Conservation (phyloP, 2,888 invertebrate species). For the Nemapogon koenigi region DNA sequence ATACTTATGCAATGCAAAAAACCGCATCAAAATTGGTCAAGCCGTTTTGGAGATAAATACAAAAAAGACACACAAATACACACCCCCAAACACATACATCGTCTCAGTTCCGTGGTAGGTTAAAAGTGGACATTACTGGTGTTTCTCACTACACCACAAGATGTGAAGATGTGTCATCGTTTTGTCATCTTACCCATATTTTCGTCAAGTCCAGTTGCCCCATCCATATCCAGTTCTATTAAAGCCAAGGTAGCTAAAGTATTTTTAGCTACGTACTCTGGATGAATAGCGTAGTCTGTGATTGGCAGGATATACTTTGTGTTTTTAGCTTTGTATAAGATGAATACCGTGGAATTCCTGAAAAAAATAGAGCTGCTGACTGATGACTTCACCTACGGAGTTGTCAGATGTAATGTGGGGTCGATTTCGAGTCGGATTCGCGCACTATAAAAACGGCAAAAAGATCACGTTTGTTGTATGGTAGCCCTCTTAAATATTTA, state of each 20-base stretch:
- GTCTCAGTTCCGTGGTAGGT: too few species aligned
- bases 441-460: too few species aligned
- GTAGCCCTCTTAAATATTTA: too few species aligned
- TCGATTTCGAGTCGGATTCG: neutral
- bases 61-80: too few species aligned
- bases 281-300: conserved; percentile 30
- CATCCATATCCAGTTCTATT: conserved; percentile 23
- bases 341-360: conserved; percentile 37
- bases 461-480: too few species aligned
- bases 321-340: conserved; percentile 26
- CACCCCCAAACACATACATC: too few species aligned
- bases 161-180: too few species aligned
- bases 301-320: conserved; percentile 27
- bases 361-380: neutral
- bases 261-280: conserved; percentile 25
- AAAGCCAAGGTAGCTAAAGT: conserved; percentile 34
- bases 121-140: too few species aligned
- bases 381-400: neutral
- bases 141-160: too few species aligned
- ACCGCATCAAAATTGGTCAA: too few species aligned
- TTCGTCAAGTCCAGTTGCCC: conserved; percentile 20
- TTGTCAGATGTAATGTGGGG: neutral
- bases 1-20: too few species aligned
- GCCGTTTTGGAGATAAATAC: too few species aligned
- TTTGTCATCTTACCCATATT: conserved; percentile 18